phyloP scores from a whole-genome alignment of 2,797 vertebrate genomes.

The Podarcis lilfordi region DNA sequence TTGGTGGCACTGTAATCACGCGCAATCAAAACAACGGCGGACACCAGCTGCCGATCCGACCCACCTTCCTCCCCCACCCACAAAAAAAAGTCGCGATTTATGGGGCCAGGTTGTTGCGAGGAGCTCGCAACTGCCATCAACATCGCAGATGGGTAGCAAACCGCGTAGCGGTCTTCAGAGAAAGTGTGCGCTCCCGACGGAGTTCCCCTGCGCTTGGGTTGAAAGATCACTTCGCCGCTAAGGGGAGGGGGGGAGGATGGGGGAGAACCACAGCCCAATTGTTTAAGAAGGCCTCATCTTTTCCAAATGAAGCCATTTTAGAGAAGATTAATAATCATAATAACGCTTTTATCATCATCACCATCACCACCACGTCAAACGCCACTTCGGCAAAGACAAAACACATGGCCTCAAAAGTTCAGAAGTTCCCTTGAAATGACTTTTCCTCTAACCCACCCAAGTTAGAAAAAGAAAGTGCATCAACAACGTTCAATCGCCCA shows the following conservation, averaged over 20 bases:
- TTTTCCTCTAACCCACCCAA: not conserved
- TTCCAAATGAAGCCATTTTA: not conserved
- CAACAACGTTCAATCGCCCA: not conserved
- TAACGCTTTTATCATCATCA: no score
- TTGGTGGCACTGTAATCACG: not conserved
- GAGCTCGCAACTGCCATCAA: not conserved
- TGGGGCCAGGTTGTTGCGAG: not conserved
- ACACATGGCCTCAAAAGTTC: slow-evolving; percentile 8
- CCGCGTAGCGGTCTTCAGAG: not conserved
- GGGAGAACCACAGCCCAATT: not conserved
- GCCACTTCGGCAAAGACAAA: not conserved
- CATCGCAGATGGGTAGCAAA: not conserved
- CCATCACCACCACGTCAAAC: not conserved
- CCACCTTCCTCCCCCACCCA: not conserved
- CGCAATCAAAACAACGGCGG: slow-evolving; percentile 14
- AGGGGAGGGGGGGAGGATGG: slow-evolving; percentile 12
- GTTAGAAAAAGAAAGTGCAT: not conserved
- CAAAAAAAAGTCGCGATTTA: not conserved
- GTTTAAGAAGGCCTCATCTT: slow-evolving; percentile 15
- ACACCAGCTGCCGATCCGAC: slow-evolving; percentile 20
- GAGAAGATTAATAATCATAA: no score
- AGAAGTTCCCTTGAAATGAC: slow-evolving; percentile 18
- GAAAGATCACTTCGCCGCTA: slow-evolving; percentile 32
- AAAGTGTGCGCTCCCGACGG: not conserved
- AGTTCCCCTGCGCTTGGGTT: not conserved